These are phyloP conservation scores for Grantiella picta DNA, from an alignment of 2,113 vertebrate species.

Conservation along the genomic window DNA sequence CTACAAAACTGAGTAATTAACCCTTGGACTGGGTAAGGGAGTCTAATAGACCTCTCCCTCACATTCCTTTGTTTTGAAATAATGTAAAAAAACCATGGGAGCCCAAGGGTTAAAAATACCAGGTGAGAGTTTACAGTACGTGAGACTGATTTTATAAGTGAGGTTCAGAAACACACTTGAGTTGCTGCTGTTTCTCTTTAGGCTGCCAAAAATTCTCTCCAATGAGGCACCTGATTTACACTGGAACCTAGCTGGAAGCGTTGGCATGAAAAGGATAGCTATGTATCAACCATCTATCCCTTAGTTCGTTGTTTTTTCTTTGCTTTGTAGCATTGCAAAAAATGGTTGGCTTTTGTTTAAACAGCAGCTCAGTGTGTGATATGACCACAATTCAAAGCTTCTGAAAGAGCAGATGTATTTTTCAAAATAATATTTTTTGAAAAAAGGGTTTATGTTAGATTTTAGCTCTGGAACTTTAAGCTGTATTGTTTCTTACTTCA, in stretches of 20 bases:
- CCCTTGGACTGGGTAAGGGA: slow-evolving; percentile 38
- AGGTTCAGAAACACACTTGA: neutral
- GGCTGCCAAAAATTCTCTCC: neutral
- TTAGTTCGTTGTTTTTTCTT: neutral
- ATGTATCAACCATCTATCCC: neutral
- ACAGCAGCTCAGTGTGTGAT: neutral
- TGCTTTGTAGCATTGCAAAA: neutral
- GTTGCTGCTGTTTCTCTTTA: neutral
- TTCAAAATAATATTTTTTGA: neutral
- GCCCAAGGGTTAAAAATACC: slow-evolving; percentile 35
- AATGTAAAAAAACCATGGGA: neutral
- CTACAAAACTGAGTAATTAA: slow-evolving; percentile 67
- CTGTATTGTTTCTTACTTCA: neutral
- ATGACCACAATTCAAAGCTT: neutral
- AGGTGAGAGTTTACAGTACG: neutral
- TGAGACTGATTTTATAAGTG: neutral
- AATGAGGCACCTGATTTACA: neutral
- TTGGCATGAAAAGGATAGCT: neutral
- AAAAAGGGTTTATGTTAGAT: neutral
- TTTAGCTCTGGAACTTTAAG: neutral
- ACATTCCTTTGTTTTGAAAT: slow-evolving; percentile 20
- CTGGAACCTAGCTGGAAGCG: neutral
- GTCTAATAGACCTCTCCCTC: neutral
- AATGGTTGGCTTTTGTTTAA: neutral
- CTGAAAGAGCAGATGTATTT: neutral